A percentile compares a stretch with the other conserved stretches of the same genome.
Conservation (phyloP, 2,797 vertebrate species). For the Acipenser transmontanus region DNA sequence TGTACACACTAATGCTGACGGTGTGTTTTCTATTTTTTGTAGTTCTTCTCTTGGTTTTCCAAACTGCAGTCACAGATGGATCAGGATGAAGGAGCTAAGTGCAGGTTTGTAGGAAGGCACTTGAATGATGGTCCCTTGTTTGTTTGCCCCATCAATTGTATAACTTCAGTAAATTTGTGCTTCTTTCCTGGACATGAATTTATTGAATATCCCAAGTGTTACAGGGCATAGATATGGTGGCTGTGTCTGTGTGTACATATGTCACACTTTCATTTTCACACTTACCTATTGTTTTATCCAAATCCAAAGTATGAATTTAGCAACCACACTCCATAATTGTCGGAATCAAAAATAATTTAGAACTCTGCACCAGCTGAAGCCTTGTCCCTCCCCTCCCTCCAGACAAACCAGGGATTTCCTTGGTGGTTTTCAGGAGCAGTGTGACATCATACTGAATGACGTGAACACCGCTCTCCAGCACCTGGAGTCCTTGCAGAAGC, state of each 20-base stretch:
- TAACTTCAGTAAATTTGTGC: no score
- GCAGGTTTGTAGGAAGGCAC: constrained; percentile 64
- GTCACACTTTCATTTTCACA: neutral
- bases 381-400: constrained; percentile 29
- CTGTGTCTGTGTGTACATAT: neutral
- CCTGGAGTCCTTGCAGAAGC: constrained; percentile 87
- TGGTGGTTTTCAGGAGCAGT: constrained; percentile 90
- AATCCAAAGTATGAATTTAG: neutral
- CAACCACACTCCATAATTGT: neutral
- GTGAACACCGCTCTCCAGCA: constrained; percentile 84
- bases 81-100: constrained; percentile 83
- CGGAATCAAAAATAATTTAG: neutral
- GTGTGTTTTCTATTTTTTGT: constrained; percentile 42
- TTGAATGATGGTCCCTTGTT: neutral
- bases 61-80: constrained; percentile 87
- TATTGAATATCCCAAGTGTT: neutral
- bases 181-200: no score
- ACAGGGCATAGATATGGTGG: neutral
- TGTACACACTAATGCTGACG: no score
- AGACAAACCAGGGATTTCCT: constrained; percentile 88
- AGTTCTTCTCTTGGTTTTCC: constrained; percentile 97
- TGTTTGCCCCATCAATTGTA: neutral
- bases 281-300: neutral
- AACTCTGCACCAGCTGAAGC: neutral
- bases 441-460: constrained; percentile 83